Evolutionary conservation across 2,888 invertebrate genomes (phyloP), one percentile per base, ranked within the genome.

Genomic region (Crioceris asparagi): DNA sequence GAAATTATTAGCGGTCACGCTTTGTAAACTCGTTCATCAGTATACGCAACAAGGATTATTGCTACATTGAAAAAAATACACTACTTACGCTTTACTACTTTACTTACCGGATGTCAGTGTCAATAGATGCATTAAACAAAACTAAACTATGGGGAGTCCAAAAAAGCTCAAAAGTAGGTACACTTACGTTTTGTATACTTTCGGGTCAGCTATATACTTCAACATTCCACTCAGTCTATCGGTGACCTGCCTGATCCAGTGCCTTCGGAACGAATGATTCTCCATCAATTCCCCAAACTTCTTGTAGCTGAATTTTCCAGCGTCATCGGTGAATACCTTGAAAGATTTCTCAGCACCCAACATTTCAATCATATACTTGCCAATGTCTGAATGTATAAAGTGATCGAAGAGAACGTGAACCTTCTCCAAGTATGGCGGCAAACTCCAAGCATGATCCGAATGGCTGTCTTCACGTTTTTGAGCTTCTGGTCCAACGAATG

Each of bases 231-330:
- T 81, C 44, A 87, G 65, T 54, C 81, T 83, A 44, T 75, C 73
- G 2, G 85, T 81, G 6, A 83, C 72, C 4, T 77, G 74, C 51
- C 77, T 77, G 46, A 87, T 81, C 87, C 87, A 87, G 46, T 82
- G 76, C 32, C 82, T 73, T 44, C 87, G 74, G 53, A 85, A 80
- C 31, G 79, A 76, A 39, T 81, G 83, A 57, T 86, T 85, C 56
- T 87, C 84, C 48, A 88, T 74, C 48, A 81, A 78, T 51, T 79
- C 80, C 48, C 84, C 72, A 53, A 87, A 76, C 45, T 74, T 70
- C 29, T 77, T 77, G 49, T 83, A 82, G 54, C 79, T 78, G 40
- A 86, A 64, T 43, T 72, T 75, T 0, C 84, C 85, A 37, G 77
- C 71, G 2, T 76, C 69, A 16, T 79, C 79, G 3, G 72, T 70